Conservation (phyloP, 1,140 invertebrate species). For the Neodiprion pinetum region DNA sequence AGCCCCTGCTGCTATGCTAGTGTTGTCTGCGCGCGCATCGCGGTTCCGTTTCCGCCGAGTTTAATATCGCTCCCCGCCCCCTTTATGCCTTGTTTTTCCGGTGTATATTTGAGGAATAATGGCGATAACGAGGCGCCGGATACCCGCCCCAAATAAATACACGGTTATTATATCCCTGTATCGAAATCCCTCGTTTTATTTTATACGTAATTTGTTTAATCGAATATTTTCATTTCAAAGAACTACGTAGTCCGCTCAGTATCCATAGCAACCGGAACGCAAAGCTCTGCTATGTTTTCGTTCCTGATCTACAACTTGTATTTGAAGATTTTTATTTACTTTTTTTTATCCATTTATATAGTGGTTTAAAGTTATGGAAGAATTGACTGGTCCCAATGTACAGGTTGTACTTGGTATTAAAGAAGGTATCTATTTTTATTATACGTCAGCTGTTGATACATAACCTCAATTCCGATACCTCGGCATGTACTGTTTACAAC, state of each 20-base stretch:
- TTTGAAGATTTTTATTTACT: no score
- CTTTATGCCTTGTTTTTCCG: no score
- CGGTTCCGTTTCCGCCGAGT: no score
- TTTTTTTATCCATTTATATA: neutral
- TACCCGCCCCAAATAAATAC: no score
- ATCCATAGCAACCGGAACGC: slow-evolving; percentile 3
- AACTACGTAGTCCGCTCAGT: neutral
- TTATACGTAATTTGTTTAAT: no score
- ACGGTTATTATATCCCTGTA: no score
- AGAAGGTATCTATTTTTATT: slow-evolving; percentile 50
- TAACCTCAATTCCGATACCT: slow-evolving; percentile 31
- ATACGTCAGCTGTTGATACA: slow-evolving; percentile 15
- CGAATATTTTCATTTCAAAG: neutral
- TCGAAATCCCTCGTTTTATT: no score
- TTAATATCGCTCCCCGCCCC: no score
- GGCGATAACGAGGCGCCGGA: no score
- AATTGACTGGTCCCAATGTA: slow-evolving; percentile 52
- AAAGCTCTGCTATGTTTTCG: neutral
- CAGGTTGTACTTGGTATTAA: slow-evolving; percentile 62
- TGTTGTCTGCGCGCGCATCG: neutral
- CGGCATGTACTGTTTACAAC: neutral
- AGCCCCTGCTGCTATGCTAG: neutral
- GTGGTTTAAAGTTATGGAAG: slow-evolving; percentile 50
- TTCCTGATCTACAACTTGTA: neutral
- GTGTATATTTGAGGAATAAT: no score